Evolutionary conservation across 1,140 invertebrate genomes (phyloP), one percentile per base, ranked within the genome.

Genomic region (Drosophila athabasca): DNA sequence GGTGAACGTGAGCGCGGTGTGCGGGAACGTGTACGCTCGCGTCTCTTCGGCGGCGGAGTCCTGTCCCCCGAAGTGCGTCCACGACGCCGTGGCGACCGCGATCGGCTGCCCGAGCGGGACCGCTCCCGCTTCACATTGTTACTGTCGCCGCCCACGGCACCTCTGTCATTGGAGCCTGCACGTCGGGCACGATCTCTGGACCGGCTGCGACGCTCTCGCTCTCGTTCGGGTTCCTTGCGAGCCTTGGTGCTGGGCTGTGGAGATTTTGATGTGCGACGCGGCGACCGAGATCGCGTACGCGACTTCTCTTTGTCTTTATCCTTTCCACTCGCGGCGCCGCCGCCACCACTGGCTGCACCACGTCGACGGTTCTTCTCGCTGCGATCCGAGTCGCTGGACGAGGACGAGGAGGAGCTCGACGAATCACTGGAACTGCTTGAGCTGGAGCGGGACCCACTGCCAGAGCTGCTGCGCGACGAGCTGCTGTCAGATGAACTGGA

Each of bases 391-490:
- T 92, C 93, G 82, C 69, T 92, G 48, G 93, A 92, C 6, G 94
- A 94, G 1, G 94, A 94, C 52, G 93, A 93, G 22, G 93, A 93
- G 0, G 93, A 93, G 11, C 83, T 88, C 8, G 93, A 94, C 1
- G 95, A 95, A 43, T 95, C 93, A 35, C 92, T 94, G 2, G 94
- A 97, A 50, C 95, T 95, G 6, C 95, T 96, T 49, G 94, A 97
- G 46, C 95, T 95, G 1, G 95, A 96, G 44, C 94, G 94, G 0
- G 95, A 96, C 43, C 94, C 95, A 1, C 95, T 96, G 26, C 95
- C 95, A 0, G 95, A 96, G 76, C 95, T 96, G 80, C 95, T 96
- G 13, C 95, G 95, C 6, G 96, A 96, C 15, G 96, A 96, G 92
- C 95, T 96, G 73, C 74, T 90, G 60, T 85, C 85, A 6, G 89